phyloP scores from a whole-genome alignment of 2,113 vertebrate species.

The Copsychus sechellarum region DNA sequence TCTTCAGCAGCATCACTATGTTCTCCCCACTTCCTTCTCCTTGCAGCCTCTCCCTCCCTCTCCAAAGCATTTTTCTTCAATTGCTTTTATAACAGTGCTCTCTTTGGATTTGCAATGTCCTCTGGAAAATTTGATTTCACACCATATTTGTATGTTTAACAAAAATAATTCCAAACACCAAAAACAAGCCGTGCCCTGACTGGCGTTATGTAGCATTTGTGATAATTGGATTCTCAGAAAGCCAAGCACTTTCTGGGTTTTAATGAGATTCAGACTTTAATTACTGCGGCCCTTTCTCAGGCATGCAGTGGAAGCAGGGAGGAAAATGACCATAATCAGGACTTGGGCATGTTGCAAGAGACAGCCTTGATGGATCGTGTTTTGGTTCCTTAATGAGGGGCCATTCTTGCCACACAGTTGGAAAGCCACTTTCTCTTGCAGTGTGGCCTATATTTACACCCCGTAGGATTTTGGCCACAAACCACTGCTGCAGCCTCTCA shows the following conservation, averaged over 20 bases:
- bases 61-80: not conserved
- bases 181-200: slow-evolving; percentile 41
- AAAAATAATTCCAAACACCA: slow-evolving; percentile 40
- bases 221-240: slow-evolving; percentile 67
- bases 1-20: not conserved
- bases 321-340: slow-evolving; percentile 57
- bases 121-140: slow-evolving; percentile 41
- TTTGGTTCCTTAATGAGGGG: slow-evolving; percentile 37
- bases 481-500: not conserved
- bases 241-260: slow-evolving; percentile 56
- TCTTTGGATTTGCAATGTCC: not conserved
- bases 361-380: not conserved
- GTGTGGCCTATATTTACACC: not conserved
- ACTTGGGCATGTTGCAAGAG: slow-evolving; percentile 25
- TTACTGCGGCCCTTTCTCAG: slow-evolving; percentile 57
- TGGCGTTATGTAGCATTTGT: slow-evolving; percentile 28
- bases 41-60: not conserved
- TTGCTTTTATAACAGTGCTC: not conserved
- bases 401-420: slow-evolving; percentile 21
- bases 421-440: not conserved
- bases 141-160: slow-evolving; percentile 30
- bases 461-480: not conserved
- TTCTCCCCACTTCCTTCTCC: not conserved
- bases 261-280: slow-evolving; percentile 69
- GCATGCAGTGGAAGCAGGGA: slow-evolving; percentile 38